Percentiles rank a stretch among this genome's conserved stretches.
These are phyloP conservation scores for Camelus bactrianus DNA, from an alignment of 2,113 vertebrate genomes.

Conservation along the genomic window DNA sequence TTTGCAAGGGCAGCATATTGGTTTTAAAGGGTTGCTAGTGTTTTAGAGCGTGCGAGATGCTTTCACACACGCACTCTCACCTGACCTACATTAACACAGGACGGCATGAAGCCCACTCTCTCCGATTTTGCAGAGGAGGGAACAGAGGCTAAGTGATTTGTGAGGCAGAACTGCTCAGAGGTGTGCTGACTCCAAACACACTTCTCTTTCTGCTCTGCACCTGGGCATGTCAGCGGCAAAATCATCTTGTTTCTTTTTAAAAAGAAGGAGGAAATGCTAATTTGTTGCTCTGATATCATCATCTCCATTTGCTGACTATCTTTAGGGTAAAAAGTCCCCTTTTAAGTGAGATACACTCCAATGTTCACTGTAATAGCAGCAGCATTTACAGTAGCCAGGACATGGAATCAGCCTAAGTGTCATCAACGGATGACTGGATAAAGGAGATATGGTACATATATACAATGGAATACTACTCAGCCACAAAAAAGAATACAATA, in stretches of 20 bases:
- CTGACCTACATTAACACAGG: not conserved
- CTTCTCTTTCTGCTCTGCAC: not conserved
- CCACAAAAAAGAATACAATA: too few species aligned
- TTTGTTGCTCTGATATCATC: not conserved
- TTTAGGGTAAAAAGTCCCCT: not conserved
- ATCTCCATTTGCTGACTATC: not conserved
- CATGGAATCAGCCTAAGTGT: too few species aligned
- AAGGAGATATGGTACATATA: too few species aligned
- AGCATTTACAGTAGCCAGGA: too few species aligned
- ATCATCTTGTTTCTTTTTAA: not conserved
- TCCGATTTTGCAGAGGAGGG: not conserved
- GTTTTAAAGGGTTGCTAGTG: not conserved
- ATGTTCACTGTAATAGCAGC: too few species aligned
- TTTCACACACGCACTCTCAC: not conserved
- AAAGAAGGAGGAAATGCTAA: not conserved
- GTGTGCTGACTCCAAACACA: fast-evolving
- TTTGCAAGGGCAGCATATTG: not conserved
- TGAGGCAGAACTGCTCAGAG: not conserved
- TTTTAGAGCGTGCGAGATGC: not conserved
- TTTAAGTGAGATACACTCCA: not conserved
- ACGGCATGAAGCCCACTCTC: not conserved
- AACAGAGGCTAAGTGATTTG: not conserved
- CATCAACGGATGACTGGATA: too few species aligned
- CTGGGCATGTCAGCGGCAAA: not conserved
- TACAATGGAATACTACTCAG: too few species aligned